Base-by-base conservation (phyloP, 2,113 vertebrate genomes). In the Salvelinus fontinalis region DNA sequence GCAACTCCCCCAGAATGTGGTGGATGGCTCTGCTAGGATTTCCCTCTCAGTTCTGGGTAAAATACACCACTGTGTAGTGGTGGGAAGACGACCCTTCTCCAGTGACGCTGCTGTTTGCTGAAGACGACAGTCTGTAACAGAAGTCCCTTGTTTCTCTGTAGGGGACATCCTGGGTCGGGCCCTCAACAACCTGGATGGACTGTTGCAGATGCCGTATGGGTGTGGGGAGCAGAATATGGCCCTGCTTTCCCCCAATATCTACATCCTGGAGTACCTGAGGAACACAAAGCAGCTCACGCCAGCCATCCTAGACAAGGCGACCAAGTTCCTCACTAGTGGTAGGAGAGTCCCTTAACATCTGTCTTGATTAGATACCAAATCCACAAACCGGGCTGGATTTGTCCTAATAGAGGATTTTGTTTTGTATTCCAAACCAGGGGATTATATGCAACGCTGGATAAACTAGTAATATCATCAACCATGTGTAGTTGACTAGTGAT, bases 161-260 rank as follows among this genome's bases (percentile, higher is more conserved):
- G 97, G 96, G 60, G 96, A 98, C 54, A 90, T 96, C 73, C 68
- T 97, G 84, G 94, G 95, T 13, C 92, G 94, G 67, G 95, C 93
- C 22, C 85, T 97, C 88, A 82, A 89, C 73, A 96, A 97, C 83
- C 89, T 94, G 77, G 89, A 93, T 1, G 89, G 90, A 16, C 92
- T 97, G 75, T 92, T 97, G 39, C 72, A 26, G 81, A 96, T 97
- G 95, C 95, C 96, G 0, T 94, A 93, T 57, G 96, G 95, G 68
- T 97, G 96, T 81, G 96, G 96, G 5, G 96, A 98, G 80, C 95
- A 97, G 91, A 98, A 98, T 77, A 93, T 94, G 94, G 93, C 93
- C 9, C 92, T 94, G 6, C 94, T 98, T 74, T 93, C 95, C 67
- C 95, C 96, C 54, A 97, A 96, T 9, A 94, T 98, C 83, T 97